phyloP scores from a whole-genome alignment of 2,797 vertebrate genomes.

The Buphagus erythrorhynchus region DNA sequence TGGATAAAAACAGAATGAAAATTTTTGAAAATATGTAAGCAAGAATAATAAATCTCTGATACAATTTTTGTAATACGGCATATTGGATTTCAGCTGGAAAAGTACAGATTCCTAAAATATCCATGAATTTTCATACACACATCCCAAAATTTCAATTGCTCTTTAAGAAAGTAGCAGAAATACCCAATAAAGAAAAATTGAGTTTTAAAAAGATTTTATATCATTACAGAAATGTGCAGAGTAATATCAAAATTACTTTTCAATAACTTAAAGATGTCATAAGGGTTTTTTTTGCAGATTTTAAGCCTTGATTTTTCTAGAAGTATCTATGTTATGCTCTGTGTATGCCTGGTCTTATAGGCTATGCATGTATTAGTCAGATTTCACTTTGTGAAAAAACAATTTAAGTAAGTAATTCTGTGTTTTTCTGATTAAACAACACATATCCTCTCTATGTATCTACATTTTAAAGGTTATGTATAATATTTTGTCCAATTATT shows the following conservation, averaged over 20 bases:
- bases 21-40: neutral
- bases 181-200: neutral
- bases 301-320: neutral
- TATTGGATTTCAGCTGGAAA: neutral
- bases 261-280: neutral
- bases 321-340: neutral
- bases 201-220: neutral
- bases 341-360: neutral
- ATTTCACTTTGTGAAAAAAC: neutral
- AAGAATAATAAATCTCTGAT: neutral
- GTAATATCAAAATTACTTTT: neutral
- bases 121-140: neutral
- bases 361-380: neutral
- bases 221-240: neutral
- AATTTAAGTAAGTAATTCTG: neutral
- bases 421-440: neutral
- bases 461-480: neutral
- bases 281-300: neutral
- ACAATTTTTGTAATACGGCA: neutral
- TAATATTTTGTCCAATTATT: neutral
- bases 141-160: neutral
- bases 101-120: neutral
- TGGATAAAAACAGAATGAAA: neutral
- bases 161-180: neutral
- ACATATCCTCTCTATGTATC: neutral